Evolutionary conservation across 2,113 vertebrate genomes (phyloP).

Genomic region (Craseonycteris thonglongyai): DNA sequence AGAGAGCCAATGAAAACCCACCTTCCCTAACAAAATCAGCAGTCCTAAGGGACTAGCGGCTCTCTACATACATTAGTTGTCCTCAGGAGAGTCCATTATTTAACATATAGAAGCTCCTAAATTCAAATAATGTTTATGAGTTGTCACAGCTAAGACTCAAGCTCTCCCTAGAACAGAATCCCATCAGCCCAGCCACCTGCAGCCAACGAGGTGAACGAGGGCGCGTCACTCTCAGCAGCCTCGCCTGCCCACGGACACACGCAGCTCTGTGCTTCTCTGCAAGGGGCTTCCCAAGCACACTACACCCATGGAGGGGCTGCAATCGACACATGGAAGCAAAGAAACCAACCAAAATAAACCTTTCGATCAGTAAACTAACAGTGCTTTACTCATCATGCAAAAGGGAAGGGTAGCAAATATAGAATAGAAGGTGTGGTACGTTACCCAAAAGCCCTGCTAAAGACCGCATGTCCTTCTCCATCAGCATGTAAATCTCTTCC

Average conservation of each 20-base stretch:
- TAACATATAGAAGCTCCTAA: neutral
- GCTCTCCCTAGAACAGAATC: neutral
- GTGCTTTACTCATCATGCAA: conserved; percentile 22
- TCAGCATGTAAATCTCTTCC: conserved; percentile 93
- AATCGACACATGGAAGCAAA: neutral
- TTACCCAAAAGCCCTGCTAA: conserved; percentile 94
- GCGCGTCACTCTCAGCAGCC: neutral
- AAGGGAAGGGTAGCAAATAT: neutral
- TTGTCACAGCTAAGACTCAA: neutral
- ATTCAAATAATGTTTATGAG: neutral
- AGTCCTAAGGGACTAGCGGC: neutral
- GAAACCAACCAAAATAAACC: neutral
- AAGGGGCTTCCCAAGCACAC: neutral
- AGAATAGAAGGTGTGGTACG: neutral
- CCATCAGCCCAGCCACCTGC: neutral
- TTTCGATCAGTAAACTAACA: neutral
- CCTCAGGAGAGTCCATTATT: neutral
- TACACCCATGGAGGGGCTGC: neutral
- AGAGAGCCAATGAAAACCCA: neutral
- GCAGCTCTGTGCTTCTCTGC: neutral
- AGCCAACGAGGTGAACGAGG: neutral
- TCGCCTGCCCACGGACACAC: accelerated
- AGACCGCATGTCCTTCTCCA: conserved; percentile 98
- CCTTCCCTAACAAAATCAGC: neutral
- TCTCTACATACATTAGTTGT: neutral